phyloP scores from a whole-genome alignment of 2,888 invertebrate genomes.

The Tupiocoris notatus region DNA sequence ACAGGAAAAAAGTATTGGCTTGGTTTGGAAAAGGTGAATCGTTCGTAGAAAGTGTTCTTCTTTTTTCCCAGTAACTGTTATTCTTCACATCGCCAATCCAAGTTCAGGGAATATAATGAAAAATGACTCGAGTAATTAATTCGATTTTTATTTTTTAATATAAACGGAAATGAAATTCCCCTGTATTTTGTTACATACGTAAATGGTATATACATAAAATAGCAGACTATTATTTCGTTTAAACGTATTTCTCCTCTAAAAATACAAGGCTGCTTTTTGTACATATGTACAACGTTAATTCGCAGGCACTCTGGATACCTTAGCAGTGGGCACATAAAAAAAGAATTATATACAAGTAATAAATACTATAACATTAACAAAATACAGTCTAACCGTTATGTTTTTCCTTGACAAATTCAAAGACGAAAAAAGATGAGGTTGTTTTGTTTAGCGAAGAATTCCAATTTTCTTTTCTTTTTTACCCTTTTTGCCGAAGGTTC shows the following conservation, averaged over 20 bases:
- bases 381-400: conserved; percentile 48
- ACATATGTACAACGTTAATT: conserved; percentile 46
- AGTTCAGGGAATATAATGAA: not conserved
- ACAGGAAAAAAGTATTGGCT: too few relatives aligned
- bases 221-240: conserved; percentile 43
- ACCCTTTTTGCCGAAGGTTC: too few relatives aligned
- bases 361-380: conserved; percentile 48
- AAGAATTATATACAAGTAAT: conserved; percentile 33
- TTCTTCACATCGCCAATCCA: not conserved
- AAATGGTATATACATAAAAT: conserved; percentile 48
- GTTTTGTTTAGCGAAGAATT: too few relatives aligned
- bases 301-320: conserved; percentile 45
- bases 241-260: conserved; percentile 20
- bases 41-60: not conserved
- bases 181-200: conserved; percentile 47
- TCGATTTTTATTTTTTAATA: conserved; percentile 45
- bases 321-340: conserved; percentile 41
- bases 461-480: too few relatives aligned
- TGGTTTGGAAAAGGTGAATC: too few relatives aligned
- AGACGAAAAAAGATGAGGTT: conserved; percentile 26
- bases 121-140: conserved; percentile 40
- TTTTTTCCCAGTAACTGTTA: not conserved
- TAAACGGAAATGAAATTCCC: conserved; percentile 47
- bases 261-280: conserved; percentile 46
- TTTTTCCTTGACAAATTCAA: conserved; percentile 39